Percentiles rank a stretch among this genome's conserved stretches.
Evolutionary conservation across 2,797 vertebrate species (phyloP).

Genomic region (Pipistrellus kuhlii): DNA sequence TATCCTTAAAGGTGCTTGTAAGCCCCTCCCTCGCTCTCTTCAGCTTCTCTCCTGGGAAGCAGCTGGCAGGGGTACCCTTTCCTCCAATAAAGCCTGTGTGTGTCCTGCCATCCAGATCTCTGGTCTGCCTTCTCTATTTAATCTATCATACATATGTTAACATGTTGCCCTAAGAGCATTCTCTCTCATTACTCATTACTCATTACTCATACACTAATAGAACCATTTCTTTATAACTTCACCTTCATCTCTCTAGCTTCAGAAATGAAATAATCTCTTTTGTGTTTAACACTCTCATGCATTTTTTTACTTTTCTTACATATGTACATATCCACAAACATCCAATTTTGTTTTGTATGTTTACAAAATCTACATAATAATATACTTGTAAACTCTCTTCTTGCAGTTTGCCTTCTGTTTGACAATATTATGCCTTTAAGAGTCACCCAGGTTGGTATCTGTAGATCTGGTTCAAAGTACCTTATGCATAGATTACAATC

Average conservation of each 20-base stretch:
- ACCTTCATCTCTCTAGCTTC: not conserved
- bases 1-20: too few relatives aligned
- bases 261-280: not conserved
- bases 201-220: not conserved
- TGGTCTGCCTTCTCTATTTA: too few relatives aligned
- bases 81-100: too few relatives aligned
- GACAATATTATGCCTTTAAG: not conserved
- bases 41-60: too few relatives aligned
- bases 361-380: not conserved
- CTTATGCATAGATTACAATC: not conserved
- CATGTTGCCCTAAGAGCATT: not conserved
- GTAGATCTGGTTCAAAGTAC: not conserved
- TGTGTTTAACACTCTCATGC: not conserved
- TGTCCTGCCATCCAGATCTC: too few relatives aligned
- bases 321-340: not conserved
- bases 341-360: not conserved
- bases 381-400: not conserved
- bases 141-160: not conserved
- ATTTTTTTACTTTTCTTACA: not conserved
- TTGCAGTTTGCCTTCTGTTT: not conserved
- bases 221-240: not conserved
- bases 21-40: too few relatives aligned
- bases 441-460: not conserved
- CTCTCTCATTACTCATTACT: not conserved
- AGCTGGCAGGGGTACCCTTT: too few relatives aligned